These are phyloP conservation scores for Diaperis boleti DNA, from an alignment of 2,888 invertebrate genomes.

Conservation along the genomic window DNA sequence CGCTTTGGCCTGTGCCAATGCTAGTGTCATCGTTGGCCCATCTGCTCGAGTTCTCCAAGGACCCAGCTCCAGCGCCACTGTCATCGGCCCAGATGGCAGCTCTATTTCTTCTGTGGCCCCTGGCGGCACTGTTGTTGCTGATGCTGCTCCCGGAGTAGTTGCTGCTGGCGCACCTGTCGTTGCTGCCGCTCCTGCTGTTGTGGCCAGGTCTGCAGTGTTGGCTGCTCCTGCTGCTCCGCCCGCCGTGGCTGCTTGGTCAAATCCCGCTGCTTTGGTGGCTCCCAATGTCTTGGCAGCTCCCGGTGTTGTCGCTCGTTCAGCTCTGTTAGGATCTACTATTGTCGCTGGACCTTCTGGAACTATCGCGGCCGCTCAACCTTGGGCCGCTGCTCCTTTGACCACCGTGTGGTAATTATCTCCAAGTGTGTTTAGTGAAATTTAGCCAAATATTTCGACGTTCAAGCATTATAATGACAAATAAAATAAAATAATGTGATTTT, in stretches of 20 bases:
- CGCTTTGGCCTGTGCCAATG: conserved; percentile 52
- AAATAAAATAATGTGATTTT: no score
- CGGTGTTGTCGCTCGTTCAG: no score
- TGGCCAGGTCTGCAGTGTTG: no score
- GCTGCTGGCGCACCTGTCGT: conserved; percentile 48
- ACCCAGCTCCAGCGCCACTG: conserved; percentile 27
- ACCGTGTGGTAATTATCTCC: no score
- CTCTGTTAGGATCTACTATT: no score
- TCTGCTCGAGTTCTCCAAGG: conserved; percentile 31
- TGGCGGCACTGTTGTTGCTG: conserved; percentile 58
- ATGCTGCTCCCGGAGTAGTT: conserved; percentile 45
- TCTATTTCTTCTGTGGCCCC: conserved; percentile 32
- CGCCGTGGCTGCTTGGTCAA: conserved; percentile 1
- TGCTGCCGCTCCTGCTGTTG: conserved; percentile 33
- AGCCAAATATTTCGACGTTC: no score
- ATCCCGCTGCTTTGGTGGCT: conserved; percentile 9
- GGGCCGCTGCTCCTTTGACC: no score
- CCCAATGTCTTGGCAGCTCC: no score
- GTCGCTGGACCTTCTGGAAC: no score
- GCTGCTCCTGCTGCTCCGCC: conserved; percentile 11
- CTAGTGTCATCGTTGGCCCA: conserved; percentile 47
- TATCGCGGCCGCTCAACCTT: no score
- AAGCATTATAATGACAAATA: no score
- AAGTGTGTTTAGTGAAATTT: no score
- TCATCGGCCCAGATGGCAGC: conserved; percentile 36